A percentile compares a stretch with the other conserved stretches of the same genome.
phyloP scores from a whole-genome alignment of 2,113 vertebrate species.

The Ammodytes marinus region DNA sequence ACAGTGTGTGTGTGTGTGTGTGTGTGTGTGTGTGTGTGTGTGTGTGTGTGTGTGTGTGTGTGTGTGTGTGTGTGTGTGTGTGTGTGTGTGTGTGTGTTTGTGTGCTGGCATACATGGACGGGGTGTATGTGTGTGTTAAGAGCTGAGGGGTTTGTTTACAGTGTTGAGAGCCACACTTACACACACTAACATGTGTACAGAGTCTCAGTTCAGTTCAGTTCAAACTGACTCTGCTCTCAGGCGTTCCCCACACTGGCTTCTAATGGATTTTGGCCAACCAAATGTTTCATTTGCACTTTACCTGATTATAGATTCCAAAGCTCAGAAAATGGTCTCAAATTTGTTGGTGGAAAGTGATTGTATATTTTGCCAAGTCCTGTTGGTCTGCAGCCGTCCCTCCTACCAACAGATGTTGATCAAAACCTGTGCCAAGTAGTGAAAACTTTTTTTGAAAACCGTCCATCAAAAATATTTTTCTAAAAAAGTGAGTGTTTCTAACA shows the following conservation, averaged over 20 bases:
- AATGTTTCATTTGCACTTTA: slow-evolving; percentile 68
- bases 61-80: slow-evolving; percentile 28
- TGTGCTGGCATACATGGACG: no score
- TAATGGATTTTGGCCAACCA: slow-evolving; percentile 57
- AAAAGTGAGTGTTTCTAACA: slow-evolving; percentile 12
- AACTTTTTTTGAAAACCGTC: slow-evolving; percentile 37
- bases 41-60: slow-evolving; percentile 13
- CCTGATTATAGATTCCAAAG: slow-evolving; percentile 70
- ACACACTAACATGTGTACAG: slow-evolving; percentile 80
- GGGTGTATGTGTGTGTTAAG: slow-evolving; percentile 58
- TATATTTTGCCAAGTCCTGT: slow-evolving; percentile 47
- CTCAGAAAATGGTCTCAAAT: slow-evolving; percentile 50
- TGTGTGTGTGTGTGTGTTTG: slow-evolving; percentile 33
- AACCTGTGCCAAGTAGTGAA: slow-evolving; percentile 19
- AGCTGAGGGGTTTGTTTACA: slow-evolving; percentile 79
- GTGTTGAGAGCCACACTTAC: slow-evolving; percentile 80
- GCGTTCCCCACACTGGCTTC: slow-evolving; percentile 52
- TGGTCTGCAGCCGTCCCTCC: slow-evolving; percentile 29
- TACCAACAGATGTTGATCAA: slow-evolving; percentile 12
- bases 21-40: slow-evolving; percentile 38
- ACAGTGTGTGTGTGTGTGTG: slow-evolving; percentile 41
- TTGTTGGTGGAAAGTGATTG: slow-evolving; percentile 34
- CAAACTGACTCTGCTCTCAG: slow-evolving; percentile 71
- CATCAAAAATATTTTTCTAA: slow-evolving; percentile 22
- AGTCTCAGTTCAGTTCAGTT: slow-evolving; percentile 70